These are phyloP conservation scores for Corbicula japonica DNA, from an alignment of 2,888 invertebrate species.

Conservation along the genomic window DNA sequence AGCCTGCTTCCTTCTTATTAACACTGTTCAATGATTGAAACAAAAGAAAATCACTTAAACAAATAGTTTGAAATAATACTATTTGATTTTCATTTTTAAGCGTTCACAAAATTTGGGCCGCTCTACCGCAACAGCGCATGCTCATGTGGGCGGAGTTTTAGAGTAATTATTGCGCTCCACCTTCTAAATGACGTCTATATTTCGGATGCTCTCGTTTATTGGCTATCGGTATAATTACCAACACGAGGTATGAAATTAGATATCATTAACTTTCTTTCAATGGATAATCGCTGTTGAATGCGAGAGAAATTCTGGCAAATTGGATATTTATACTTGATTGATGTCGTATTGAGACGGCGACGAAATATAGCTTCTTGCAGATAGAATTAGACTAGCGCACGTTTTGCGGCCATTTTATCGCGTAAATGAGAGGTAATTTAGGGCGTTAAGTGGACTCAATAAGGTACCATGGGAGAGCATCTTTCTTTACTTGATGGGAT, in stretches of 20 bases:
- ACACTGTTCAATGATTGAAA: too few relatives aligned
- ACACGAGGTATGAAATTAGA: constrained; percentile 69
- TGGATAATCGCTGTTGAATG: constrained; percentile 68
- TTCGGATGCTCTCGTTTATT: constrained; percentile 51
- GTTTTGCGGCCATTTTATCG: constrained; percentile 49
- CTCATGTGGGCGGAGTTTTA: constrained; percentile 39
- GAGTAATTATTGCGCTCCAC: constrained; percentile 15
- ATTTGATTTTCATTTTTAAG: too few relatives aligned
- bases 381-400: constrained; percentile 40
- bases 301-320: constrained; percentile 68
- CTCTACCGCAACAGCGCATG: constrained; percentile 47
- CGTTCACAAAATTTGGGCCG: too few relatives aligned
- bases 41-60: too few relatives aligned
- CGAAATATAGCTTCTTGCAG: constrained; percentile 37
- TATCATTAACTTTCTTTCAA: constrained; percentile 70
- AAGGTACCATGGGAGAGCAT: constrained; percentile 40
- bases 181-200: constrained; percentile 57
- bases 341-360: constrained; percentile 47
- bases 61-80: too few relatives aligned
- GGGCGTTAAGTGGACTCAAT: constrained; percentile 39
- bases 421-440: constrained; percentile 39
- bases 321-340: constrained; percentile 70
- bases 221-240: constrained; percentile 64
- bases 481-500: constrained; percentile 41
- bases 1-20: too few relatives aligned